Percentiles rank a stretch among this genome's conserved stretches.
phyloP scores from a whole-genome alignment of 2,113 vertebrate genomes.

The Ellobius talpinus region DNA sequence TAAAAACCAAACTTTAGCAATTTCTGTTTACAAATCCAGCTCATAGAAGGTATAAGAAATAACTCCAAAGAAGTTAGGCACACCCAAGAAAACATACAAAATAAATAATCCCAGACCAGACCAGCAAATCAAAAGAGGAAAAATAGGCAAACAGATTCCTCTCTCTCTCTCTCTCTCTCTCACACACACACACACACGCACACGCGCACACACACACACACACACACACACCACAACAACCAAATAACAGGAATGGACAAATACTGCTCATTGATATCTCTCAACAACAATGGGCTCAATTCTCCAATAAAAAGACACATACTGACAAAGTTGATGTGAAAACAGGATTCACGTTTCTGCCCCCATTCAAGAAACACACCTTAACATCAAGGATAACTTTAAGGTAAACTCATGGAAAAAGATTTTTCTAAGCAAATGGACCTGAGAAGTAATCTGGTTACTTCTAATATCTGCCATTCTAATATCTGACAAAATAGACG shows the following conservation, averaged over 20 bases:
- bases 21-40: background rate
- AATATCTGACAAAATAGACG: background rate
- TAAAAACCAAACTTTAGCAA: background rate
- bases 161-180: too few species aligned
- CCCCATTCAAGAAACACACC: background rate
- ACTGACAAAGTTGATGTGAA: background rate
- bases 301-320: background rate
- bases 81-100: background rate
- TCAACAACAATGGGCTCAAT: background rate
- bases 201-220: background rate
- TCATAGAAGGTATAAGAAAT: background rate
- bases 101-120: background rate
- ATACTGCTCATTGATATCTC: background rate
- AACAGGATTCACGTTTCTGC: background rate
- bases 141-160: too few species aligned
- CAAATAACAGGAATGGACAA: background rate
- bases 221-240: background rate
- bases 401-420: background rate
- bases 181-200: background rate
- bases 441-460: background rate
- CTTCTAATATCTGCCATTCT: background rate
- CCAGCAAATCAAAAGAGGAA: background rate
- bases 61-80: background rate
- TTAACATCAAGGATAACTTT: background rate
- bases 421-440: background rate